Percentiles rank a stretch among this genome's conserved stretches.
Conservation (phyloP, 2,888 invertebrate species). For the Cinara cedri region DNA sequence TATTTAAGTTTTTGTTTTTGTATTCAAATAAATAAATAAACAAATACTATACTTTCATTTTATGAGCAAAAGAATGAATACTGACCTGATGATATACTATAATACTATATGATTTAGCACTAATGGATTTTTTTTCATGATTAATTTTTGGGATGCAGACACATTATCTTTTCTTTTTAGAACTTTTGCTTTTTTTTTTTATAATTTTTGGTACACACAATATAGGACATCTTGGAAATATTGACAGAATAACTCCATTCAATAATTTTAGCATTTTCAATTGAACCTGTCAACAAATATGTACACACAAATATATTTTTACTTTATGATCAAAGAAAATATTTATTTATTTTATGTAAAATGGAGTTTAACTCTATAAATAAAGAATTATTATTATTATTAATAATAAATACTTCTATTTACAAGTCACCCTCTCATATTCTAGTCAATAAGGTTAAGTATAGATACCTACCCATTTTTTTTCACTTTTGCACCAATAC, state of each 20-base stretch:
- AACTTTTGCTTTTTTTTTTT: not conserved
- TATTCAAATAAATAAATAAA: too few species aligned
- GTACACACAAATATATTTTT: not conserved
- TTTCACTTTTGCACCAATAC: not conserved
- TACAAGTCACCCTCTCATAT: not conserved
- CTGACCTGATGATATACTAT: too few species aligned
- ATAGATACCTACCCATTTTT: not conserved
- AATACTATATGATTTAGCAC: too few species aligned
- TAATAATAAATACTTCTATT: not conserved
- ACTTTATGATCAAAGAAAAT: slow-evolving; percentile 7
- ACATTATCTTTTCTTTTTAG: not conserved
- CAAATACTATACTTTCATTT: too few species aligned
- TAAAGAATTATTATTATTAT: too few species aligned
- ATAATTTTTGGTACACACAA: not conserved
- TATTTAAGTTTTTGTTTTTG: too few species aligned
- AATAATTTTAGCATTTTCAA: slow-evolving; percentile 2
- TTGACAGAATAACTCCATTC: not conserved
- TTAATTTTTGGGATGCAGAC: not conserved
- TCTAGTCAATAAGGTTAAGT: not conserved
- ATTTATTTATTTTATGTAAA: too few species aligned
- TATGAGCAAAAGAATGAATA: too few species aligned
- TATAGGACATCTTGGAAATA: not conserved
- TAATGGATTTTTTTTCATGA: not conserved
- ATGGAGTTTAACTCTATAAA: too few species aligned
- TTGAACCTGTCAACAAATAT: not conserved